Percentiles rank a stretch among this genome's conserved stretches.
phyloP scores from a whole-genome alignment of 2,797 vertebrate genomes.

The Prionace glauca region DNA sequence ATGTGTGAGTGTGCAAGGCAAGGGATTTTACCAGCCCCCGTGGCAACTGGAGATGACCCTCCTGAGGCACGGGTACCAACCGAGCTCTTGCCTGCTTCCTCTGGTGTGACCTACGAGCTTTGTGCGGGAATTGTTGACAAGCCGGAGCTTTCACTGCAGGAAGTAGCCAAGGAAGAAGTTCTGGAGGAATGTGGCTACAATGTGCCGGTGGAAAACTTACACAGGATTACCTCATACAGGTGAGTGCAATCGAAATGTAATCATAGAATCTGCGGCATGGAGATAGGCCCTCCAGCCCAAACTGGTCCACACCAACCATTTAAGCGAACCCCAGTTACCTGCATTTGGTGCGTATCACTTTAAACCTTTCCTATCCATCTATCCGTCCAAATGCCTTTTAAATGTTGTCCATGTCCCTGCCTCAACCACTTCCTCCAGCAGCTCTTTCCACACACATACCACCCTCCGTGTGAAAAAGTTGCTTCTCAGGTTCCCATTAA shows the following conservation, averaged over 20 bases:
- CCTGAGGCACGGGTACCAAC: conserved; percentile 54
- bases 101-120: conserved; percentile 80
- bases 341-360: no score
- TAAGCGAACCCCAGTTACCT: no score
- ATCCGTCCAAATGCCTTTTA: no score
- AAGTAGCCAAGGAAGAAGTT: conserved; percentile 78
- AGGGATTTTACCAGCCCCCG: not conserved
- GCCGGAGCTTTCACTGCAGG: conserved; percentile 75
- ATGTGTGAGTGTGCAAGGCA: conserved; percentile 75
- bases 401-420: no score
- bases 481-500: no score
- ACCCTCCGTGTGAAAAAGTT: no score
- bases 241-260: conserved; percentile 45
- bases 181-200: conserved; percentile 88
- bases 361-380: no score
- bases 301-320: no score
- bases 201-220: conserved; percentile 62
- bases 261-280: not conserved
- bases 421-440: no score
- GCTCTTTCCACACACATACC: no score
- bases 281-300: no score
- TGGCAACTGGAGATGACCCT: not conserved
- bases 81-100: conserved; percentile 61
- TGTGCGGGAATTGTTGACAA: conserved; percentile 88
- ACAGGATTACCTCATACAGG: conserved; percentile 80